Evolutionary conservation across 2,888 invertebrate genomes (phyloP), one percentile per base, ranked within the genome.

Genomic region (Glyphotaelius pellucidus): DNA sequence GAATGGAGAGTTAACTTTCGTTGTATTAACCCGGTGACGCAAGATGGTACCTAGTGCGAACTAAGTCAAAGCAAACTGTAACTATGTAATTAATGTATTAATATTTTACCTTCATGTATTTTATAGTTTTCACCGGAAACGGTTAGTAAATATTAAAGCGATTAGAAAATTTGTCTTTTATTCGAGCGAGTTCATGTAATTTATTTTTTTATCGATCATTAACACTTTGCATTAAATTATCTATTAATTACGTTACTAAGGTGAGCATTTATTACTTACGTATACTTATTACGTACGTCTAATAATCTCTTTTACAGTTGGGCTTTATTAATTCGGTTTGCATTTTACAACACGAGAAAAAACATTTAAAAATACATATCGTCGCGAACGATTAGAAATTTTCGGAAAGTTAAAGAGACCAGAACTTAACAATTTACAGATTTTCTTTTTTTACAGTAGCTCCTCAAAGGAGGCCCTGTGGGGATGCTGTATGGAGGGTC

Each of bases 1-100:
- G 47, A 86, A 86, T 38, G n/a, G 86, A 38, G 86, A 86, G 47
- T 86, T 15, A 67, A 67, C 67, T 67, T 67, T 67, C 30, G 86
- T 86, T 25, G 86, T 9, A 25, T 86, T 86, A 42, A 86, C 86
- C 47, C 47, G 86, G 86, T 86, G 42, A 86, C 47, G 86, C 30
- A 86, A 86, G 47, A 30, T 7, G 67, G 25, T 67, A 67, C 25
- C 67, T n/a, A 25, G 25, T 67, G 1, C 7, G 3, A 81, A 31
- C 31, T 81, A 31, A 81, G 31, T 81, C 32, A 31, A 81, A 14
- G 32, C n/a, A 25, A 67, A 67, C 67, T 67, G 67, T 67, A n/a
- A 67, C 67, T n/a, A 9, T 25, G n/a, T 67, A 67, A 67, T 67
- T 67, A n/a, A 67, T 67, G 67, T 67, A 67, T 67, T n/a, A 25